Base-by-base conservation (phyloP, 2,113 vertebrate genomes). In the Cebus imitator region DNA sequence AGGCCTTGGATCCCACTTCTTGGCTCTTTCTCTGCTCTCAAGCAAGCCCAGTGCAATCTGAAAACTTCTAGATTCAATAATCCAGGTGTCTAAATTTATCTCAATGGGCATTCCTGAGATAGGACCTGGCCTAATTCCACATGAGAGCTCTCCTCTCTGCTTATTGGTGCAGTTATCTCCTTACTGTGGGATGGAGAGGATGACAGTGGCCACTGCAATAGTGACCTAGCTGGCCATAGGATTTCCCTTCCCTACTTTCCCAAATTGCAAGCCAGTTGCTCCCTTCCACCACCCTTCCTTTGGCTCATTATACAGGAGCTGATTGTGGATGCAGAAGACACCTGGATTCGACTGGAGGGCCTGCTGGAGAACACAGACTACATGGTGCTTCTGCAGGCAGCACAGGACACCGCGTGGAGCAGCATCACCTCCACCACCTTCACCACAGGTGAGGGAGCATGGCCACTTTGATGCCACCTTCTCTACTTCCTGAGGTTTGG, bases 281-380 rank as follows among this genome's bases (percentile, higher is more conserved):
- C 66, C 96, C 91, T 79, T 90, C 58, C 81, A 0, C 70, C 79
- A 96, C 81, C 81, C 96, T 95, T 37, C 81, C 86, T 94, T 91
- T 96, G 91, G 81, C 76, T 86, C 91, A 43, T 58, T 37, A 2
- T 93, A 1, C 97, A 99, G 99, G 99, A 99, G 98, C 98, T 99
- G 98, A 99, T 99, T 45, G 99, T 99, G 61, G 99, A 99, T 95
- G 99, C 99, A 0, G 99, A 99, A 94, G 99, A 99, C 98, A 99
- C 99, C 0, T 99, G 99, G 99, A 99, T 99, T 96, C 99, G 99
- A 8, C 97, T 99, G 90, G 99, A 99, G 97, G 99, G 99, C 13
- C 99, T 99, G 35, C 99, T 98, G 0, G 99, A 99, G 99, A 99
- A 98, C 75, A 99, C 99, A 0, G 99, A 99, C 96, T 99, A 99